phyloP scores from a whole-genome alignment of 1,140 invertebrate genomes.

The Calosoma granatense region DNA sequence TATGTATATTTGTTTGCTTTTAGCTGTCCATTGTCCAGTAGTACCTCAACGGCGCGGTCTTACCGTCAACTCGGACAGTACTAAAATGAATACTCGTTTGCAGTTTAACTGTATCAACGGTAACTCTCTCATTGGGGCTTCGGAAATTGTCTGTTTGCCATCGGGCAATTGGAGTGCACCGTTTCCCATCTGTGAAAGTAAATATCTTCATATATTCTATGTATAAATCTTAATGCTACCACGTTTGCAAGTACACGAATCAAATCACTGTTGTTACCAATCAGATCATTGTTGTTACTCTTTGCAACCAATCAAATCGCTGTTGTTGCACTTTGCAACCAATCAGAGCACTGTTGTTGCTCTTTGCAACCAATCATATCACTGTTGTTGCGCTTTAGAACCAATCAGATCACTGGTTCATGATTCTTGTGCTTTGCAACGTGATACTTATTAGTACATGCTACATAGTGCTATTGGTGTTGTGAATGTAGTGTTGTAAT shows the following conservation, averaged over 20 bases:
- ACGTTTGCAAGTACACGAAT: no score
- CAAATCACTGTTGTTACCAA: no score
- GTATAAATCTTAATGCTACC: not conserved
- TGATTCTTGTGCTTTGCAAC: no score
- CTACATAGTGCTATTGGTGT: not conserved
- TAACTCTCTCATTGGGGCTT: conserved; percentile 66
- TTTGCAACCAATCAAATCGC: no score
- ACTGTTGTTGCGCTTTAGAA: no score
- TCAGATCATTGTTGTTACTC: no score
- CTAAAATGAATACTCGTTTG: conserved; percentile 62
- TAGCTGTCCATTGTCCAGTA: conserved; percentile 64
- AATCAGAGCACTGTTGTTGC: no score
- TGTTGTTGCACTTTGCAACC: no score
- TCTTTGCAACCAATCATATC: no score
- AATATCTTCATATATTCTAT: conserved; percentile 23
- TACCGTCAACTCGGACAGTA: conserved; percentile 55
- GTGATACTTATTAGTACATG: no score
- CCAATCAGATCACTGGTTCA: no score
- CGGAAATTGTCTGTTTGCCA: conserved; percentile 60
- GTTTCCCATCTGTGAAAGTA: conserved; percentile 71
- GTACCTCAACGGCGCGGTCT: conserved; percentile 58
- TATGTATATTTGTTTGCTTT: conserved; percentile 14
- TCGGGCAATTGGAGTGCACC: conserved; percentile 76
- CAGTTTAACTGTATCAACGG: conserved; percentile 70
- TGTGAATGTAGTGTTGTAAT: not conserved